phyloP scores from a whole-genome alignment of 2,797 vertebrate genomes.

The Tokudaia muenninki region DNA sequence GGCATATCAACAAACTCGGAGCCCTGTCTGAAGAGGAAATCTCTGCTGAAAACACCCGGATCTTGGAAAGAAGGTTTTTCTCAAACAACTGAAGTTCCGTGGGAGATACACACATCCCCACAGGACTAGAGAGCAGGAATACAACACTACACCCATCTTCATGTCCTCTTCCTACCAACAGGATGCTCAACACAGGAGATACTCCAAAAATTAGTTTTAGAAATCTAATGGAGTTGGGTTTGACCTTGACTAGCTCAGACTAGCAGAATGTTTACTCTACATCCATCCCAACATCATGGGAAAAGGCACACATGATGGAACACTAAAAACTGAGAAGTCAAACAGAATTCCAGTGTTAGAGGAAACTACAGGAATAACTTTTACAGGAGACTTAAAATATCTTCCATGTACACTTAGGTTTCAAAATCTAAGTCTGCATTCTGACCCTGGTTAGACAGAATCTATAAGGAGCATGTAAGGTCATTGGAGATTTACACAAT shows the following conservation, averaged over 20 bases:
- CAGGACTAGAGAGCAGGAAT: neutral
- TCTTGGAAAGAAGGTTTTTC: neutral
- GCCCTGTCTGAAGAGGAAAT: neutral
- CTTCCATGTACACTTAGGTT: neutral
- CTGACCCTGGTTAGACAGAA: neutral
- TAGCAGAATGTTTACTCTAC: neutral
- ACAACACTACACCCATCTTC: neutral
- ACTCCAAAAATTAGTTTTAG: neutral
- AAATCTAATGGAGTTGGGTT: neutral
- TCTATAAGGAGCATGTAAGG: neutral
- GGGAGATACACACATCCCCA: neutral
- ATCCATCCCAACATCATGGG: neutral
- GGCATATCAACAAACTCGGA: neutral
- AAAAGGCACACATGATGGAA: slow-evolving; percentile 18
- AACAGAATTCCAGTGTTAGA: slow-evolving; percentile 30
- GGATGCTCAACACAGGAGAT: neutral
- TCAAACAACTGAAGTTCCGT: neutral
- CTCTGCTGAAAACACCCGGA: neutral
- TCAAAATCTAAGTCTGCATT: neutral
- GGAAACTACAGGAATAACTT: neutral
- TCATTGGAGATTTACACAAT: too few relatives aligned
- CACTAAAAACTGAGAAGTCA: slow-evolving; percentile 11
- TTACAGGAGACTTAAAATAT: neutral
- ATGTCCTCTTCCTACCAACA: neutral
- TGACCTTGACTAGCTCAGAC: neutral